Evolutionary conservation across 2,113 vertebrate species (phyloP).

Genomic region (Illadopsis cleaveri): DNA sequence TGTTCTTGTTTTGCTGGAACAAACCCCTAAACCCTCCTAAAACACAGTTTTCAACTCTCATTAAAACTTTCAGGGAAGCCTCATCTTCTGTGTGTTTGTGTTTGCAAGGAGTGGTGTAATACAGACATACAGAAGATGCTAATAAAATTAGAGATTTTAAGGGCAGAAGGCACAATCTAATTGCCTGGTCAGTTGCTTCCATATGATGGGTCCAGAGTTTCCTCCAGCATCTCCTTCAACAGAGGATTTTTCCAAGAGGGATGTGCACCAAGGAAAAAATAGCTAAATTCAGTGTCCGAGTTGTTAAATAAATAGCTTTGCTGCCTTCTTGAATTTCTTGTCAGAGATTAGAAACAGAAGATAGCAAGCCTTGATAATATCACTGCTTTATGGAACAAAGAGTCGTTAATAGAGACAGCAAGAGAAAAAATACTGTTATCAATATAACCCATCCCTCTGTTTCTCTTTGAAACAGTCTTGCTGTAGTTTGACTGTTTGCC

Average conservation of each 20-base stretch:
- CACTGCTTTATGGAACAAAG: background rate
- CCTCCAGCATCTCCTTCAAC: background rate
- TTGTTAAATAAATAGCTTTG: background rate
- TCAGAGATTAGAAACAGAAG: background rate
- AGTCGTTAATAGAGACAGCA: background rate
- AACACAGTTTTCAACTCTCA: background rate
- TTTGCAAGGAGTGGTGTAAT: background rate
- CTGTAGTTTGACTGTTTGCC: background rate
- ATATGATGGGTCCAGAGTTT: background rate
- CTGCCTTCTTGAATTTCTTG: background rate
- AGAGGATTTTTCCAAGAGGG: background rate
- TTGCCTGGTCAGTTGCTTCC: background rate
- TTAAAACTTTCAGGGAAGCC: slow-evolving; percentile 33
- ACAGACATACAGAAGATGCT: background rate
- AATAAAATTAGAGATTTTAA: background rate
- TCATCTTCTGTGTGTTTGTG: background rate
- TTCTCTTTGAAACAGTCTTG: background rate
- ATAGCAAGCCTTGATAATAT: background rate
- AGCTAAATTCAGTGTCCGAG: background rate
- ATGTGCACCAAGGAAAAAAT: background rate
- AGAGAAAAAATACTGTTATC: background rate
- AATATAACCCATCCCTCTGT: background rate
- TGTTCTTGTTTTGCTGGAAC: background rate
- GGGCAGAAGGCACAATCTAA: background rate
- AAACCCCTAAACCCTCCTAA: background rate